Evolutionary conservation across 1,140 invertebrate species (phyloP), one percentile per base, ranked within the genome.

Genomic region (Procambarus virginalis): DNA sequence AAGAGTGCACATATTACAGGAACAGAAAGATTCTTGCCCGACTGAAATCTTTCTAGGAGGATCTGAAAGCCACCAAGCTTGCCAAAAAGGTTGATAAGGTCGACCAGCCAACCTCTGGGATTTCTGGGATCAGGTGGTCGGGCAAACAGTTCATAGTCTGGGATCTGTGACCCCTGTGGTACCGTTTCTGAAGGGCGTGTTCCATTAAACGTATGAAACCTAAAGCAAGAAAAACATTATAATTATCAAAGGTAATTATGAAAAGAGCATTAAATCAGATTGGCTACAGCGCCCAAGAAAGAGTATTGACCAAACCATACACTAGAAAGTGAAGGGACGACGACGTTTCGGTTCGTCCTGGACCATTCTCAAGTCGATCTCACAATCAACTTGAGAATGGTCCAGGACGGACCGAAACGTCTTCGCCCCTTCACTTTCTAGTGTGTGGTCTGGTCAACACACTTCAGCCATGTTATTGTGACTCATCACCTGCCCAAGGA

Each of bases 51-150:
- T 93, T 98, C 97, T 82, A 97, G 94, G 83, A 99, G 94, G 93
- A 97, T 96, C 93, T 97, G 95, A 94, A 99, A 99, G 91, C 98
- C 98, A 91, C 96, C 96, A 76, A 97, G 94, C 93, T 96, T 96
- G 34, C 98, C 98, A 95, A 99, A 99, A 95, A 95, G 95, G 95
- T 99, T 99, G 87, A 99, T 97, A 90, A 99, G 95, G 95, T 99
- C 98, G 84, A 99, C 97, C 60, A 99, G 96, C 98, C 98, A 99
- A 77, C 98, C 98, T 93, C 97, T 95, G 70, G 96, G 96, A 70
- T 89, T 89, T 46, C 92, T 84, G 34, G 89, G 84, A 73, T 92
- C 91, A 64, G 91, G 91, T 22, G 91, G 89, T 79, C 90, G 60
- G 20, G 92, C 91, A 90, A 79, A 92, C 20, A 92, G 48, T 48